Evolutionary conservation across 2,797 vertebrate species (phyloP), one percentile per base, ranked within the genome.

Genomic region (Agapornis canus): DNA sequence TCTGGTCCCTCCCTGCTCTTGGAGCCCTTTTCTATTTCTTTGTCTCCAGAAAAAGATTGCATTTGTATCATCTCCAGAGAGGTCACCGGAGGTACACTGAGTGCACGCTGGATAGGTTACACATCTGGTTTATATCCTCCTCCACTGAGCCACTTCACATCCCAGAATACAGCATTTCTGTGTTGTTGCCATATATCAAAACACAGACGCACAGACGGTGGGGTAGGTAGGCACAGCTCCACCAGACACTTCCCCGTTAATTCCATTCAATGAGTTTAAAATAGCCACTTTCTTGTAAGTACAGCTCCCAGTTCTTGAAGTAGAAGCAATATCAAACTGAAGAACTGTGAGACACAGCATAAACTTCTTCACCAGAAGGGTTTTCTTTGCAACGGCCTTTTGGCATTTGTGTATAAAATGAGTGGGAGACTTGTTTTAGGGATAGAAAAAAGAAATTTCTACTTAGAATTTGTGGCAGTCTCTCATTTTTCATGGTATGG

Each of bases 51-150:
- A 91, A 64, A 52, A 49, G 71, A 85, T 86, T 77, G 54, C 59
- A 47, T 86, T 92, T 95, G 92, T 91, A 69, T 76, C 85, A 60
- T 95, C 88, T 68, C 49, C 76, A 93, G 90, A 54, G 77, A 83
- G 91, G 91, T 95, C 93, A 95, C 65, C 65, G 72, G 82, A 91
- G 80, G 65, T 72, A 39, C 87, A 32, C 2, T 75, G 87, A 59
- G 78, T 21, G n/a, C 85, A 26, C 54, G 40, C 31, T 73, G 78
- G 84, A 29, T 91, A 48, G 8, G 37, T 73, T 77, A 64, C 82
- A 91, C 88, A 91, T 94, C 94, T 94, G 93, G 90, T 95, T 96
- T 92, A 84, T 83, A 92, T 92, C 91, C 90, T 65, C 21, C 76
- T 96, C 63, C 88, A 82, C 64, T 17, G 73, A 90, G 91, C 88